phyloP scores from a whole-genome alignment of 2,113 vertebrate genomes.

The Progne subis region DNA sequence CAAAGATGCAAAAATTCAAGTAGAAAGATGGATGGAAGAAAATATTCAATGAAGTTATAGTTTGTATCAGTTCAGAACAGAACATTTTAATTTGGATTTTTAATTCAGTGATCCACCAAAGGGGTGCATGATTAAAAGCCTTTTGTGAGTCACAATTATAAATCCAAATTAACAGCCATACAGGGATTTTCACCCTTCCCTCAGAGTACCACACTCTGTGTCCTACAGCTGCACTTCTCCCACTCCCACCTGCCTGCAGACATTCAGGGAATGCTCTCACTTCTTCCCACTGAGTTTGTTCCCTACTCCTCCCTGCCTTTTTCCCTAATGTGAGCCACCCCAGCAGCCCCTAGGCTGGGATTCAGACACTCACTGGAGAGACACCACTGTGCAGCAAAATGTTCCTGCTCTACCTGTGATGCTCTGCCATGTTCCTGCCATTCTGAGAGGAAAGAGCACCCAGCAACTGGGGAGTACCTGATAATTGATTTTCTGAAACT shows the following conservation, averaged over 20 bases:
- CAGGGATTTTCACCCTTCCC: neutral
- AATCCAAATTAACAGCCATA: neutral
- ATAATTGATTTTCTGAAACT: neutral
- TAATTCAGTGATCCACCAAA: neutral
- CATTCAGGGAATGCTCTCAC: neutral
- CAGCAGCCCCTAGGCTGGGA: neutral
- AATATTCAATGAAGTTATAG: neutral
- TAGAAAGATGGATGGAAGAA: neutral
- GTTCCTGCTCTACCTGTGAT: neutral
- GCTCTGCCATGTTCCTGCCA: neutral
- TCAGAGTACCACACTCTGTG: neutral
- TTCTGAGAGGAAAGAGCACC: neutral
- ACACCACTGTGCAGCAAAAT: neutral
- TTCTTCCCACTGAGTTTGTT: neutral
- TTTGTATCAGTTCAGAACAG: neutral
- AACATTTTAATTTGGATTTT: neutral
- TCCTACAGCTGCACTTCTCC: neutral
- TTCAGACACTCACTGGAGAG: neutral
- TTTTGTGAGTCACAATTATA: neutral
- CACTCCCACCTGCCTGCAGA: neutral
- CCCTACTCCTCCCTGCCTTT: neutral
- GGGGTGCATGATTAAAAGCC: neutral
- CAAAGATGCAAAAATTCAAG: neutral
- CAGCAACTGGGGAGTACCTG: neutral
- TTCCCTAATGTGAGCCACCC: neutral